A percentile compares a stretch with the other conserved stretches of the same genome.
Conservation (phyloP, 2,113 vertebrate genomes). For the Clarias gariepinus region DNA sequence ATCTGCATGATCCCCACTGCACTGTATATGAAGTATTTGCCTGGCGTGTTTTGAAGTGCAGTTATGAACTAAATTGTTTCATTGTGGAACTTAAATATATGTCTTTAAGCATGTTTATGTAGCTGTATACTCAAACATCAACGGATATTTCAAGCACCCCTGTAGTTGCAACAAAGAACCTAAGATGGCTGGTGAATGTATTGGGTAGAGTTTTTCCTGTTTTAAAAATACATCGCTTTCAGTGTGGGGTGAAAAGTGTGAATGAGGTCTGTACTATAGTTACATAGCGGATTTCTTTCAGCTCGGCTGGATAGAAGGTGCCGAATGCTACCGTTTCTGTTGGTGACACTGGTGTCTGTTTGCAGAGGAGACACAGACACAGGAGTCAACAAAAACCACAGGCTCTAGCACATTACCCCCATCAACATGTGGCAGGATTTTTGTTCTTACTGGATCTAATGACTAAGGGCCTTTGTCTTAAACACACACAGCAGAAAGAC, state of each 20-base stretch:
- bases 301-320: slow-evolving; percentile 39
- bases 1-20: no score
- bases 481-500: background rate
- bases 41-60: background rate
- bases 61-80: background rate
- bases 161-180: background rate
- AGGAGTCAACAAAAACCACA: slow-evolving; percentile 32
- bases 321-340: background rate
- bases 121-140: no score
- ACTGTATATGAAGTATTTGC: background rate
- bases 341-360: slow-evolving; percentile 15
- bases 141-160: background rate
- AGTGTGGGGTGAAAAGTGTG: background rate
- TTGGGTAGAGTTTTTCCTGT: background rate
- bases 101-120: background rate
- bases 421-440: background rate
- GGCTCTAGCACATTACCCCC: background rate
- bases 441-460: background rate
- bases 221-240: slow-evolving; percentile 16
- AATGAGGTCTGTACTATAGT: background rate
- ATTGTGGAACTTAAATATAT: background rate
- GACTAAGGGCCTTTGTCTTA: background rate
- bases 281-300: background rate
- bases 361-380: slow-evolving; percentile 49
- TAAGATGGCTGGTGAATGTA: background rate